Conservation (phyloP, 2,797 vertebrate genomes). For the Liasis olivaceus region DNA sequence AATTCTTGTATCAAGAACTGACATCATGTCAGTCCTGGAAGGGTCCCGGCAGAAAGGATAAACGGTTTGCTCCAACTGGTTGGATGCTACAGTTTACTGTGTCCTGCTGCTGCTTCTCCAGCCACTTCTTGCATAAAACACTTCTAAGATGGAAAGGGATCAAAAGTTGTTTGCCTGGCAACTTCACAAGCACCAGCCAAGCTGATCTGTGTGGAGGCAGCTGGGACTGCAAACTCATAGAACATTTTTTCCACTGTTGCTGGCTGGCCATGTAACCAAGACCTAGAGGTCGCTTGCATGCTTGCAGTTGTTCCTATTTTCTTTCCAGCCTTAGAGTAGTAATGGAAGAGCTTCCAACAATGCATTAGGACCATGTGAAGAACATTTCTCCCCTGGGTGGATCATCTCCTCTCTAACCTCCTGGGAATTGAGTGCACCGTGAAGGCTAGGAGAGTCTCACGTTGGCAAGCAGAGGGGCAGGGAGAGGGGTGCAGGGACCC, state of each 20-base stretch:
- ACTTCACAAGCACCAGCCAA: not conserved
- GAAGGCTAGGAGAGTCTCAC: not conserved
- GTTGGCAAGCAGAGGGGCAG: not conserved
- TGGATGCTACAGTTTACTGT: not conserved
- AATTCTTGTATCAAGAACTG: not conserved
- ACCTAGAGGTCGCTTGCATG: not conserved
- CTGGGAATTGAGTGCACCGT: not conserved
- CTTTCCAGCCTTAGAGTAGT: not conserved
- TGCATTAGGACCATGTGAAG: conserved; percentile 16
- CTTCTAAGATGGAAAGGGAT: not conserved
- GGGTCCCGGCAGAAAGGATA: not conserved
- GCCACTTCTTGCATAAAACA: not conserved
- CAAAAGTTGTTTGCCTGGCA: not conserved
- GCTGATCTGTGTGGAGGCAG: not conserved
- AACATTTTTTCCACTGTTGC: accelerated
- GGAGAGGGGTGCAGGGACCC: not conserved
- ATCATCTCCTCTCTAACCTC: not conserved
- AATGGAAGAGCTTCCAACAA: conserved; percentile 10
- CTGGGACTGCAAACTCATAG: not conserved
- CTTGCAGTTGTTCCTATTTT: not conserved
- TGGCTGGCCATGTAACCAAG: not conserved
- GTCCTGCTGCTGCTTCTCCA: not conserved
- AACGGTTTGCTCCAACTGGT: not conserved
- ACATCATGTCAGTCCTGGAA: not conserved
- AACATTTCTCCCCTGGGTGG: conserved; percentile 16